Evolutionary conservation across 2,113 vertebrate species (phyloP), one percentile per base, ranked within the genome.

Genomic region (Vanacampus margaritifer): DNA sequence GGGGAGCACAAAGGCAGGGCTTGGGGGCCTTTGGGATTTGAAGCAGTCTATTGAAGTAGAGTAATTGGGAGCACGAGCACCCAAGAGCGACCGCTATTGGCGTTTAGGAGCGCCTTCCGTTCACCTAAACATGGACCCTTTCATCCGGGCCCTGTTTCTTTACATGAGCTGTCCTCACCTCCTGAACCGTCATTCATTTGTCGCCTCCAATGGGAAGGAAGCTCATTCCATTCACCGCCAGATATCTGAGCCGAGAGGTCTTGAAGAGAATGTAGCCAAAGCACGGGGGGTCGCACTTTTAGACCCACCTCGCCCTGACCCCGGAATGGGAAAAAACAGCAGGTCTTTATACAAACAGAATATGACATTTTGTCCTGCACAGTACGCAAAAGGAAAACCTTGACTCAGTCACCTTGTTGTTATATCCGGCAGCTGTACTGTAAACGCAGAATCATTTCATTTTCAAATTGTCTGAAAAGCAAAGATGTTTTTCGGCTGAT

Each of bases 31-130:
- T 78, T 50, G 65, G 67, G 81, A 75, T 82, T 85, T 78, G 82
- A 81, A 76, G 65, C 59, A 28, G n/a, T 83, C 88, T 88, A 90
- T 90, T 89, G 85, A 89, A 86, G 76, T 71, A 67, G 71, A 68
- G 82, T 90, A 90, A 90, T 90, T 90, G 89, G 89, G 89, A 88
- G 86, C 88, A 66, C 26, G 84, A 86, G 85, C 86, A 48, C 41
- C 76, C 85, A 84, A 26, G 70, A 80, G 72, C 58, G 41, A 75
- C 80, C 65, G 86, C 83, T 84, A 81, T 85, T 87, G 87, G 81
- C 58, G 54, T 8, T 28, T 57, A 17, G 7, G 5, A 16, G 13
- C 26, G 71, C 60, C 73, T 59, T 54, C 69, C 54, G 23, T 63
- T 81, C 73, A 32, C 74, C 28, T 67, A 16, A 56, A 50, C 65